Evolutionary conservation across 1,140 invertebrate genomes (phyloP).

Genomic region (Ridgeia piscesae): DNA sequence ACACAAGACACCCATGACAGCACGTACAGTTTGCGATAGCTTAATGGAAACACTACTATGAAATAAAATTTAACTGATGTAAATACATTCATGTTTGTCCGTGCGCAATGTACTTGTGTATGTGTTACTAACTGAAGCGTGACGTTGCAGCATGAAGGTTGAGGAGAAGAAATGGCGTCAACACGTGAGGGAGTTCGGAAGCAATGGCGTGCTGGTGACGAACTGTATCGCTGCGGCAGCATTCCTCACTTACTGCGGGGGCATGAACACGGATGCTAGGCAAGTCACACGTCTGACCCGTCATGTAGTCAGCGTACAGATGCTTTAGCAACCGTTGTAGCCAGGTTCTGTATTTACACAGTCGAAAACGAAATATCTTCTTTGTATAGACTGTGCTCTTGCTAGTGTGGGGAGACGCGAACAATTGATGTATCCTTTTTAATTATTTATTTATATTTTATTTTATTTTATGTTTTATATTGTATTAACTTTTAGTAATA

Average conservation of each 20-base stretch:
- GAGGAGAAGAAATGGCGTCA: slow-evolving; percentile 53
- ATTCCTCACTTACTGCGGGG: slow-evolving; percentile 53
- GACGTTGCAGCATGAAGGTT: slow-evolving; percentile 41
- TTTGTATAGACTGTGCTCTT: no score
- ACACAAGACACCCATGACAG: no score
- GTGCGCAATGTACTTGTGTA: neutral
- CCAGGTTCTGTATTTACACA: neutral
- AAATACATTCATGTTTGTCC: neutral
- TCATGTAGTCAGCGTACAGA: neutral
- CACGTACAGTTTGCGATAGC: neutral
- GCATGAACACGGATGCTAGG: slow-evolving; percentile 54
- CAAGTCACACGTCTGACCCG: no score
- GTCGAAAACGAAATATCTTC: neutral
- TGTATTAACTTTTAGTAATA: no score
- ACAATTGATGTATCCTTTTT: no score
- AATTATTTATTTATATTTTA: no score
- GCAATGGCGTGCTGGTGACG: slow-evolving; percentile 50
- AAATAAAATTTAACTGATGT: neutral
- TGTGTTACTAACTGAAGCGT: neutral
- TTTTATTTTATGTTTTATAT: no score
- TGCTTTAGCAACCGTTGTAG: neutral
- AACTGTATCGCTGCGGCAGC: slow-evolving; percentile 56
- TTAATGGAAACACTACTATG: neutral
- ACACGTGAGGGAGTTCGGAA: slow-evolving; percentile 53
- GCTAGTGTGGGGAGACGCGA: no score